Percentiles rank a stretch among this genome's conserved stretches.
phyloP scores from a whole-genome alignment of 2,888 invertebrate genomes.

The Pardosa pseudoannulata region DNA sequence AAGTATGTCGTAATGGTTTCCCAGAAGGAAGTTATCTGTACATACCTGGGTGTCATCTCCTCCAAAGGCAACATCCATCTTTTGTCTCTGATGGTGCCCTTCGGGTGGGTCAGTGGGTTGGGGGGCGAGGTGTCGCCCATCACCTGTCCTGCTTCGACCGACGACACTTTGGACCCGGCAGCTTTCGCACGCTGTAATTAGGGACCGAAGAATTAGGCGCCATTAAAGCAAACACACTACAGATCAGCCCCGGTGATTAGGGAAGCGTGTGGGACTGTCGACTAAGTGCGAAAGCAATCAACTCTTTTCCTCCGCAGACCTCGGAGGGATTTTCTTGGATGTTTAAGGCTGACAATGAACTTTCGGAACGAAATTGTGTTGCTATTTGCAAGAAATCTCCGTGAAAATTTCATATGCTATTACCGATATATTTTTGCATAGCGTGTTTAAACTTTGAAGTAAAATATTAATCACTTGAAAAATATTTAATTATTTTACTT shows the following conservation, averaged over 20 bases:
- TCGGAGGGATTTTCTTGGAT: too few relatives aligned
- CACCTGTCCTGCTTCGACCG: slow-evolving; percentile 41
- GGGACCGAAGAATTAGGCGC: slow-evolving; percentile 54
- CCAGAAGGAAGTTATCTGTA: neutral
- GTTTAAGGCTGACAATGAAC: too few relatives aligned
- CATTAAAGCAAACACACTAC: slow-evolving; percentile 67
- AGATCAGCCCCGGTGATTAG: slow-evolving; percentile 50
- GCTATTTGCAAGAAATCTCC: too few relatives aligned
- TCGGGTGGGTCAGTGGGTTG: slow-evolving; percentile 24
- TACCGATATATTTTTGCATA: too few relatives aligned
- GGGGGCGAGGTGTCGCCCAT: slow-evolving; percentile 52
- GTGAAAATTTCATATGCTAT: too few relatives aligned
- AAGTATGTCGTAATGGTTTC: neutral
- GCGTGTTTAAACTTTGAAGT: too few relatives aligned
- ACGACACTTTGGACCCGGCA: slow-evolving; percentile 70
- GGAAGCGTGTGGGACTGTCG: neutral
- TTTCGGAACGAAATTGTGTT: too few relatives aligned
- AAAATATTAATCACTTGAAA: too few relatives aligned
- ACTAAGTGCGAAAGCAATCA: neutral
- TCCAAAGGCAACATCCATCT: slow-evolving; percentile 46
- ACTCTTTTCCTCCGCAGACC: too few relatives aligned
- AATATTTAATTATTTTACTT: too few relatives aligned
- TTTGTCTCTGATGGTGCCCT: neutral
- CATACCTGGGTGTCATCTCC: neutral
- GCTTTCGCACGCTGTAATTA: slow-evolving; percentile 72